A percentile compares a stretch with the other conserved stretches of the same genome.
phyloP scores from a whole-genome alignment of 2,888 invertebrate genomes.

The Plusia festucae region DNA sequence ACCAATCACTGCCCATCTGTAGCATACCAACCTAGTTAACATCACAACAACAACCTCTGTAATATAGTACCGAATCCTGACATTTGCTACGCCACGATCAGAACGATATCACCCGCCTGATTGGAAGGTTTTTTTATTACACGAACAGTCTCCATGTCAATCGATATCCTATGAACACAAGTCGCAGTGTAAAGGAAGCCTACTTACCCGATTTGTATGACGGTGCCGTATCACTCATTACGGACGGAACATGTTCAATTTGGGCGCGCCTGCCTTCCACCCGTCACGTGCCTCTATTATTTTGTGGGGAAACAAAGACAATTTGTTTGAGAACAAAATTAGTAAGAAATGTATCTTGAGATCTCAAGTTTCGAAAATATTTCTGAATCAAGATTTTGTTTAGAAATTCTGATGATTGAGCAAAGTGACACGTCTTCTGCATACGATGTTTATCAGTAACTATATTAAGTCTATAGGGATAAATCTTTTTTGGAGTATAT shows the following conservation, averaged over 20 bases:
- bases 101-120: neutral
- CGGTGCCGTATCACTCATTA: constrained; percentile 51
- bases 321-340: constrained; percentile 42
- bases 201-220: constrained; percentile 53
- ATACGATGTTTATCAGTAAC: neutral
- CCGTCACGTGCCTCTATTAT: constrained; percentile 48
- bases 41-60: no score
- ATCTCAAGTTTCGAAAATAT: constrained; percentile 1
- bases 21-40: neutral
- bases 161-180: neutral
- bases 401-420: neutral
- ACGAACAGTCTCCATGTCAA: neutral
- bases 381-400: neutral
- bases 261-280: constrained; percentile 49
- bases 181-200: neutral
- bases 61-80: neutral
- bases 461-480: neutral
- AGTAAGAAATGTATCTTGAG: constrained; percentile 10
- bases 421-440: constrained; percentile 3
- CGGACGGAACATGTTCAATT: constrained; percentile 48
- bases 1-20: neutral
- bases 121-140: constrained; percentile 3
- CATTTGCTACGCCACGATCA: neutral
- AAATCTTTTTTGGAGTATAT: neutral
- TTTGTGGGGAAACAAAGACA: constrained; percentile 52